A percentile compares a stretch with the other conserved stretches of the same genome.
Conservation (phyloP, 2,888 invertebrate species). For the Clitarchus hookeri region DNA sequence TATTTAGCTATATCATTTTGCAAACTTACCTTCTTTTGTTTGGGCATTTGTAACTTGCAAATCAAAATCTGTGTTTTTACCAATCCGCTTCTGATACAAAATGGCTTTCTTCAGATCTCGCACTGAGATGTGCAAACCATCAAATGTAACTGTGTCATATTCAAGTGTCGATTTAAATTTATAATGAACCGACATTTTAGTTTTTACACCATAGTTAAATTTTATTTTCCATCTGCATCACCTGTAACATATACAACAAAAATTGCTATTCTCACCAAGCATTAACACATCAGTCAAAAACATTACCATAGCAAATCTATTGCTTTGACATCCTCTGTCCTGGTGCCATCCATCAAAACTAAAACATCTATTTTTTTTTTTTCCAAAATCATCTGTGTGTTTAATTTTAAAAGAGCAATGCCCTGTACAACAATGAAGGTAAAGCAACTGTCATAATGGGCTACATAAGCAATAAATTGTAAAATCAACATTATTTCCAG, state of each 20-base stretch:
- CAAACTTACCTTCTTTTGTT: constrained; percentile 85
- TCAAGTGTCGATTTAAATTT: constrained; percentile 97
- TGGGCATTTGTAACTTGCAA: constrained; percentile 96
- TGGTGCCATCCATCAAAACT: too few species aligned
- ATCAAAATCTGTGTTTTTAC: constrained; percentile 93
- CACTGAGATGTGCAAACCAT: constrained; percentile 95
- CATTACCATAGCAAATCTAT: too few species aligned
- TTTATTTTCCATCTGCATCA: neutral
- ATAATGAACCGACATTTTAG: constrained; percentile 91
- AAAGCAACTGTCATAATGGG: too few species aligned
- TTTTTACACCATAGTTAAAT: constrained; percentile 27
- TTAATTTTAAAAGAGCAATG: too few species aligned
- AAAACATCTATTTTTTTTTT: too few species aligned
- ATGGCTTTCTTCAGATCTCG: constrained; percentile 94
- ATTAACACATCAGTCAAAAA: too few species aligned
- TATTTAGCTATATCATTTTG: neutral
- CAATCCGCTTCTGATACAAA: constrained; percentile 91
- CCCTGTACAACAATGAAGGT: too few species aligned
- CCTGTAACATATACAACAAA: neutral
- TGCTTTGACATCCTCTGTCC: too few species aligned
- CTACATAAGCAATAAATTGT: too few species aligned
- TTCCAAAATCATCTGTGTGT: too few species aligned
- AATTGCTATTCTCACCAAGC: too few species aligned
- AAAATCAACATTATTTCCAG: too few species aligned
- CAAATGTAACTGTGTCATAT: constrained; percentile 95